phyloP scores from a whole-genome alignment of 2,113 vertebrate species.

The Seriola rivoliana region DNA sequence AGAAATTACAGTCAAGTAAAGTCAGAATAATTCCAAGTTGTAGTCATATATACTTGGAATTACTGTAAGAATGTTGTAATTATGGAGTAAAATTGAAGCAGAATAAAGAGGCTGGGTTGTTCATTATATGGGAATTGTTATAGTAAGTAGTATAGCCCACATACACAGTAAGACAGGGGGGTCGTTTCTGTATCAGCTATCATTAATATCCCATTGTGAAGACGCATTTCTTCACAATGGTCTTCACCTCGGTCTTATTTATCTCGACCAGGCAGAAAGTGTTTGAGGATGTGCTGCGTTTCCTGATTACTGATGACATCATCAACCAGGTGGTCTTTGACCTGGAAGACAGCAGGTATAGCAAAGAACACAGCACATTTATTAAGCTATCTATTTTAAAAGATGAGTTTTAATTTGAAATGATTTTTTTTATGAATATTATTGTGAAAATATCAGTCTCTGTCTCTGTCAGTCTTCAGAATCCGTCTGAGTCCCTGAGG shows the following conservation, averaged over 20 bases:
- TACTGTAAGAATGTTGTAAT: too few species aligned
- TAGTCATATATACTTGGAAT: too few species aligned
- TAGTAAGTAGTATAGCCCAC: too few species aligned
- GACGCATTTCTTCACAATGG: too few species aligned
- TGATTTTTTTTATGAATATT: background rate
- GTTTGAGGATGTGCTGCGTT: slow-evolving; percentile 89
- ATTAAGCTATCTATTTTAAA: background rate
- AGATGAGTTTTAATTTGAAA: background rate
- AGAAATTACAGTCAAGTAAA: too few species aligned
- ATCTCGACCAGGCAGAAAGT: slow-evolving; percentile 88
- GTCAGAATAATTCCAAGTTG: too few species aligned
- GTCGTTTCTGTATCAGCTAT: too few species aligned
- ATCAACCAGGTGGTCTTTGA: slow-evolving; percentile 91
- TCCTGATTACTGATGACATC: slow-evolving; percentile 86
- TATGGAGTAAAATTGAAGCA: too few species aligned
- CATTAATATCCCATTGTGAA: too few species aligned
- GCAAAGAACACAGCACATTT: background rate
- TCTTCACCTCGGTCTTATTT: background rate
- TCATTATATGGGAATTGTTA: too few species aligned
- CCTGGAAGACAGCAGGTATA: slow-evolving; percentile 88
- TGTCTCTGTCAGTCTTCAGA: slow-evolving; percentile 71
- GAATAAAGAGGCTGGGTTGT: too few species aligned
- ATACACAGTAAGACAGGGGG: too few species aligned
- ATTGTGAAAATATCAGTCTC: background rate
- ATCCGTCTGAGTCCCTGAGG: slow-evolving; percentile 76